Percentiles rank a stretch among this genome's conserved stretches.
Conservation (phyloP, 2,113 vertebrate species). For the Gambusia holbrooki region DNA sequence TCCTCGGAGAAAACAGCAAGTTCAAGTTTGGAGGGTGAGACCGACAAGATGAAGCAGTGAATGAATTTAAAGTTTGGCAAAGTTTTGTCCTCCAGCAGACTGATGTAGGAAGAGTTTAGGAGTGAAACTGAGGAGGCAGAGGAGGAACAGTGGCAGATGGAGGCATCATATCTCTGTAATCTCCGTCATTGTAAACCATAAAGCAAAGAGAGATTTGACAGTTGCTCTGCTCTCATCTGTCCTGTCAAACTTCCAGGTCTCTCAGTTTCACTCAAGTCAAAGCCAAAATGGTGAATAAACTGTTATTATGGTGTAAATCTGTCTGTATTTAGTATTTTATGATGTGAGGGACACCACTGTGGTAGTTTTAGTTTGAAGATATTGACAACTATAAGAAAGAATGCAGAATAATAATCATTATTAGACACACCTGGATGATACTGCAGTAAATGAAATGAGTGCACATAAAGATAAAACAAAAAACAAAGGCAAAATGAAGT, state of each 20-base stretch:
- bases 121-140: neutral
- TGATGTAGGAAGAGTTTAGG: neutral
- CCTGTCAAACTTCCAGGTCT: neutral
- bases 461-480: too few relatives aligned
- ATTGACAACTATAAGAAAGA: neutral
- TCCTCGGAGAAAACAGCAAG: constrained; percentile 74
- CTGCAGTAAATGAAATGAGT: too few relatives aligned
- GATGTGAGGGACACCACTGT: neutral
- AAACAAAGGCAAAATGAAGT: too few relatives aligned
- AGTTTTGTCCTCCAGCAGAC: neutral
- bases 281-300: neutral
- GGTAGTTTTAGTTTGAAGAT: neutral
- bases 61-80: too few relatives aligned
- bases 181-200: neutral
- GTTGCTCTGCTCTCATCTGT: neutral
- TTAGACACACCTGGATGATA: too few relatives aligned
- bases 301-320: neutral
- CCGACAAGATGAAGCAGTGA: neutral
- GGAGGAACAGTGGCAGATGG: neutral
- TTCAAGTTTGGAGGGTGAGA: constrained; percentile 78
- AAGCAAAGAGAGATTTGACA: neutral
- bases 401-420: too few relatives aligned
- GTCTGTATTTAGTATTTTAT: neutral
- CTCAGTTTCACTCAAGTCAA: neutral
- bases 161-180: neutral